Conservation (phyloP, 2,888 invertebrate genomes). For the Camptogramma bilineatum region DNA sequence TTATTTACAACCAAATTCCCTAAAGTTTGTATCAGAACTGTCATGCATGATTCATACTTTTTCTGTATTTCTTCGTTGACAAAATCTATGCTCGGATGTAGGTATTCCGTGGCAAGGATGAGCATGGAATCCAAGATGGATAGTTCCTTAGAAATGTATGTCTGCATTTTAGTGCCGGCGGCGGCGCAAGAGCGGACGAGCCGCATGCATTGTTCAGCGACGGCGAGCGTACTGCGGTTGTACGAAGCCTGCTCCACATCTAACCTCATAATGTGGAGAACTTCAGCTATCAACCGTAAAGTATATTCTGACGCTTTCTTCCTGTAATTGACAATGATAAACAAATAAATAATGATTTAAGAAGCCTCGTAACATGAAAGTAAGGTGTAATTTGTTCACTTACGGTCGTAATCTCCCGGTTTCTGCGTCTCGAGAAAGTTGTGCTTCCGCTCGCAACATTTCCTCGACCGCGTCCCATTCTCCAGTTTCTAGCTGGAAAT, state of each 20-base stretch:
- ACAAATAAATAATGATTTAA: not conserved
- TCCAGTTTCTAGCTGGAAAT: slow-evolving; percentile 80
- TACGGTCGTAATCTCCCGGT: slow-evolving; percentile 81
- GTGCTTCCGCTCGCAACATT: slow-evolving; percentile 82
- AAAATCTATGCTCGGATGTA: slow-evolving; percentile 76
- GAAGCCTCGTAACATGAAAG: not conserved
- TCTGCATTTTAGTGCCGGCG: slow-evolving; percentile 82
- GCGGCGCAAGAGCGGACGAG: slow-evolving; percentile 83
- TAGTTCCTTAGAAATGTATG: slow-evolving; percentile 81
- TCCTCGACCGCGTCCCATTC: slow-evolving; percentile 84
- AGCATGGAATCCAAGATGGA: slow-evolving; percentile 80
- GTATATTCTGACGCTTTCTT: slow-evolving; percentile 84
- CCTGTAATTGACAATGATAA: slow-evolving; percentile 55
- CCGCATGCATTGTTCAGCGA: slow-evolving; percentile 82
- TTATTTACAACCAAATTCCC: slow-evolving; percentile 86
- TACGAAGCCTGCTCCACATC: slow-evolving; percentile 80
- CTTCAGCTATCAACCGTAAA: slow-evolving; percentile 79
- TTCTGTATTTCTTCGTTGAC: slow-evolving; percentile 77
- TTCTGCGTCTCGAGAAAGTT: slow-evolving; percentile 79
- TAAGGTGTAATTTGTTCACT: slow-evolving; percentile 40
- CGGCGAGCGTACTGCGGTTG: slow-evolving; percentile 79
- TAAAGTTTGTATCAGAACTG: slow-evolving; percentile 83
- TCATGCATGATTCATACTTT: slow-evolving; percentile 80
- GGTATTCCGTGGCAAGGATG: slow-evolving; percentile 76
- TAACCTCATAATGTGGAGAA: slow-evolving; percentile 79